Evolutionary conservation across 2,797 vertebrate species (phyloP).

Genomic region (Capromys pilorides): DNA sequence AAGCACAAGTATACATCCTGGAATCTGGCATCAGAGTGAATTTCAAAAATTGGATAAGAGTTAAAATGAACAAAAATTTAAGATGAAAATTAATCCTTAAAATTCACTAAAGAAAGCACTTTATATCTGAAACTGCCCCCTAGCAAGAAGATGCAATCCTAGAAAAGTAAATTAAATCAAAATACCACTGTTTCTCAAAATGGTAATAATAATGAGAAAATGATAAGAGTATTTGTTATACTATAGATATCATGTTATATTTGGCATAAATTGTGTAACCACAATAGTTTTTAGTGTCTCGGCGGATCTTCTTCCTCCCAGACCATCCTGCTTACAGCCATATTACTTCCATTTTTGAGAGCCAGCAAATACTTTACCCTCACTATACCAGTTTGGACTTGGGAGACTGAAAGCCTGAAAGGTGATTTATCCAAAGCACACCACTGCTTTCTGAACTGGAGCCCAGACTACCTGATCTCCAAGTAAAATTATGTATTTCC

Average conservation of each 20-base stretch:
- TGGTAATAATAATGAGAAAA: neutral
- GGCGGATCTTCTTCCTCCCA: neutral
- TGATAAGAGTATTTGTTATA: neutral
- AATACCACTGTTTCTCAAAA: neutral
- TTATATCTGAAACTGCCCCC: neutral
- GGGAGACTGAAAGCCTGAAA: neutral
- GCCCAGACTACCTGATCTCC: neutral
- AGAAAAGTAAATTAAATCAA: neutral
- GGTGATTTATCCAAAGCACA: neutral
- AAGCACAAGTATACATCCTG: neutral
- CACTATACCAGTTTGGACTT: neutral
- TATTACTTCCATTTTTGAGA: neutral
- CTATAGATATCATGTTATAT: neutral
- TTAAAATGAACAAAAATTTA: neutral
- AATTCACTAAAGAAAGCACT: slow-evolving; percentile 23
- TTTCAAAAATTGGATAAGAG: slow-evolving; percentile 19
- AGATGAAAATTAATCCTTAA: neutral
- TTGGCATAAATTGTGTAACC: neutral
- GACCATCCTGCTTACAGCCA: neutral
- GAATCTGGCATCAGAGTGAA: neutral
- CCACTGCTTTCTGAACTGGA: neutral
- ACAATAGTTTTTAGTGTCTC: neutral
- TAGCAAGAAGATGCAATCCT: neutral
- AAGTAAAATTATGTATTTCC: neutral
- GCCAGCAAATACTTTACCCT: slow-evolving; percentile 39